These are phyloP conservation scores for Lota lota DNA, from an alignment of 2,113 vertebrate species.

Conservation along the genomic window DNA sequence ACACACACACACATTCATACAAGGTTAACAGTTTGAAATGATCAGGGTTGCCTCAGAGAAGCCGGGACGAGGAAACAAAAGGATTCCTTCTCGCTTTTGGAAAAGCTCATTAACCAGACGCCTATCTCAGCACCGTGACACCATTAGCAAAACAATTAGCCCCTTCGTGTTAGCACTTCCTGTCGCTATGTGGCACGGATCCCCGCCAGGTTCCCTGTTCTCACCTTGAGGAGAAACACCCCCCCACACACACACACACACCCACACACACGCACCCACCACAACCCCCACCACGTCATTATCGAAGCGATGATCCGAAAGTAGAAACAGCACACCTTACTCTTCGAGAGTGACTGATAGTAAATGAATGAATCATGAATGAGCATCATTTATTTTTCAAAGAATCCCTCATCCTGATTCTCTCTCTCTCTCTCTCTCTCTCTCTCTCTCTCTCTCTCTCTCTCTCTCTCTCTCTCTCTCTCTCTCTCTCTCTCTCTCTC, in stretches of 20 bases:
- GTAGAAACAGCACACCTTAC: too few relatives aligned
- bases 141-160: constrained; percentile 67
- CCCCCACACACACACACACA: not conserved
- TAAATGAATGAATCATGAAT: too few relatives aligned
- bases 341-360: too few relatives aligned
- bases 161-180: constrained; percentile 41
- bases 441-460: not conserved
- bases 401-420: not conserved
- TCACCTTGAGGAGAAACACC: constrained; percentile 13
- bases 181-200: constrained; percentile 20
- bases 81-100: too few relatives aligned
- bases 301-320: too few relatives aligned
- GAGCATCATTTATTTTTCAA: too few relatives aligned
- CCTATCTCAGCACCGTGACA: constrained; percentile 38
- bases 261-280: not conserved
- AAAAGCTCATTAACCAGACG: too few relatives aligned
- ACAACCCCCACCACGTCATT: too few relatives aligned
- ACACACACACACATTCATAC: too few relatives aligned
- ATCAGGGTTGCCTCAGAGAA: too few relatives aligned
- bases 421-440: constrained; percentile 1
- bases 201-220: constrained; percentile 17
- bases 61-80: too few relatives aligned
- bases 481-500: not conserved
- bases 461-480: not conserved
- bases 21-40: too few relatives aligned